Evolutionary conservation across 92 coral and sea anemone genomes (phyloP), one percentile per base, ranked within the genome.

Genomic region (Heliopora coerulea): DNA sequence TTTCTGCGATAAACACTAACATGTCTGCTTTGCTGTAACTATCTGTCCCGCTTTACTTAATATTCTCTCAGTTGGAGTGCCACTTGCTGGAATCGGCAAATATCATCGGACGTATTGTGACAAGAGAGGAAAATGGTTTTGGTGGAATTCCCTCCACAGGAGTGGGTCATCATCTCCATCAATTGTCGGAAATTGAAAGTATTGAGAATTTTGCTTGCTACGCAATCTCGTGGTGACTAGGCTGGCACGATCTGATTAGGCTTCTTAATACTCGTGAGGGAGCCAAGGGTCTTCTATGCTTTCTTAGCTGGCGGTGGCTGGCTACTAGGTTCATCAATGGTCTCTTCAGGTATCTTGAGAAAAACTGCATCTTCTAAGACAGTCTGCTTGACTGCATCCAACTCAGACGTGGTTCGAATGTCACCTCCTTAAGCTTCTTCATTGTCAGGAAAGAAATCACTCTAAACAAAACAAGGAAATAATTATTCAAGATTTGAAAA

Each of bases 21-120:
- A 70, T 70, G 62, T 70, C 54, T 32, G 77, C 77, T 54, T 70
- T 30, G 62, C 77, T 49, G 63, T 70, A 17, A 70, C 63, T 30
- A 70, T 50, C 20, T 70, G 77, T 70, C 77, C 77, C 31, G 62
- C 77, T 70, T 70, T 70, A 50, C 49, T 70, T 19, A 70, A 70
- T 29, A 70, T 62, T 70, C 77, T 70, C 44, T 70, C 77, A 70
- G 77, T 70, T 54, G 63, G 77, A 52, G 77, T 49, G 35, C 63
- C 54, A 49, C 77, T 70, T 50, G 77, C 63, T 25, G 74, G 74
- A 42, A 67, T 67, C 39, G 74, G 58, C 74, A 67, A 59, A 27
- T 67, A 67, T 67, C 74, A 37, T 67, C 74, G 74, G 74, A 31
- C 74, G 46, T 67, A 67, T 18, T 65, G 72, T 54, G 72, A 65